Percentiles rank a stretch among this genome's conserved stretches.
Conservation (phyloP, 2,888 invertebrate genomes). For the Sphaeridia pumilis region DNA sequence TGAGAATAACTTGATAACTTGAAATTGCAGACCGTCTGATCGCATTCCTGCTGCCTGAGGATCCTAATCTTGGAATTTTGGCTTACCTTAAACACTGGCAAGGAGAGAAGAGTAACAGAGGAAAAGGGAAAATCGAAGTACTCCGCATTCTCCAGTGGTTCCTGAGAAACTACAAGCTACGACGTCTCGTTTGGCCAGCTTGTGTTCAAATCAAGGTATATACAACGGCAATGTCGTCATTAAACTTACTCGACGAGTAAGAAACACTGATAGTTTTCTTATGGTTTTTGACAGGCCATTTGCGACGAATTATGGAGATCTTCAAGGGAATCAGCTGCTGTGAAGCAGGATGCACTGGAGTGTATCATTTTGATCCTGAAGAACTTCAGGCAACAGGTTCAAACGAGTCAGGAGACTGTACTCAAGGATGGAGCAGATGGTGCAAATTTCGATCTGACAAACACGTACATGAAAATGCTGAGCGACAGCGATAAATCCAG, state of each 20-base stretch:
- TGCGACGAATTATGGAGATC: not conserved
- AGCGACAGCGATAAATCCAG: constrained; percentile 18
- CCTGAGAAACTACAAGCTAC: not conserved
- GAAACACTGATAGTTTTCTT: not conserved
- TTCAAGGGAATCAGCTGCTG: constrained; percentile 19
- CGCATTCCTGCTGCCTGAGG: not conserved
- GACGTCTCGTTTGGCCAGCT: not conserved
- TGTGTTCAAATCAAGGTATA: not conserved
- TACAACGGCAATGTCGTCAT: not conserved
- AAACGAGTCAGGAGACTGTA: too few species aligned
- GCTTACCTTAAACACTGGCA: not conserved
- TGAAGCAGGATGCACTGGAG: constrained; percentile 29
- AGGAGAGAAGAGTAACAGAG: not conserved
- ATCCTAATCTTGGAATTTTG: not conserved
- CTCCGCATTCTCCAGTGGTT: not conserved
- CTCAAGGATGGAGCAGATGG: too few species aligned
- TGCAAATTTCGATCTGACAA: constrained; percentile 14
- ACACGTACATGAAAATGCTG: constrained; percentile 20
- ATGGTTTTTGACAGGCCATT: not conserved
- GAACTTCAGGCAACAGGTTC: constrained; percentile 16
- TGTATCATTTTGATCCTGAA: constrained; percentile 22
- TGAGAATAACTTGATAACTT: not conserved
- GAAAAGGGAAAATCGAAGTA: not conserved
- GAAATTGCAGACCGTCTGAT: not conserved
- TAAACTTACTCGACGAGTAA: not conserved